A percentile compares a stretch with the other conserved stretches of the same genome.
Evolutionary conservation across 2,888 invertebrate species (phyloP).

Genomic region (Sarcophaga caerulescens): DNA sequence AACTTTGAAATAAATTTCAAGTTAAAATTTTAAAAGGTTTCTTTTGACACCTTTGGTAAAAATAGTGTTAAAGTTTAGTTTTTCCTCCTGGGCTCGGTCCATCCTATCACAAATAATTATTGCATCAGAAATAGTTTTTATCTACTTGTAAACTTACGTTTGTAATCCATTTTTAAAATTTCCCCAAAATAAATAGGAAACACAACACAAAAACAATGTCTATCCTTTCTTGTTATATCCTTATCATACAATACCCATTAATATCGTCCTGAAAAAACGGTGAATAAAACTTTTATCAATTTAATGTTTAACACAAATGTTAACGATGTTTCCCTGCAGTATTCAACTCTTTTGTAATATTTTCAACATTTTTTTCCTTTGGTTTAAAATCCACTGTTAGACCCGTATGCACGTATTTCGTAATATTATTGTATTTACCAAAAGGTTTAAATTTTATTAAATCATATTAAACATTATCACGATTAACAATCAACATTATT

Average conservation of each 20-base stretch:
- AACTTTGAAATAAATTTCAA: no score
- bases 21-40: no score
- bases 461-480: slow-evolving; percentile 17
- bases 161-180: no score
- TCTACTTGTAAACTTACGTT: no score
- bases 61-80: no score
- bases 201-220: background rate
- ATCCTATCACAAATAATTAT: no score
- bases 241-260: background rate
- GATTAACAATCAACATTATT: background rate
- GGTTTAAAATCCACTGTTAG: background rate
- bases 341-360: background rate
- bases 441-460: slow-evolving; percentile 3
- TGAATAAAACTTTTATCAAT: background rate
- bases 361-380: background rate
- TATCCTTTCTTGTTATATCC: background rate
- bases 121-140: no score
- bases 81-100: no score
- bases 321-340: background rate
- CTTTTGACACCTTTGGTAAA: no score
- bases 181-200: background rate
- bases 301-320: background rate
- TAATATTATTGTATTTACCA: background rate
- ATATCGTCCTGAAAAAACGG: background rate
- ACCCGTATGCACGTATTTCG: background rate